These are phyloP conservation scores for Dasyprocta punctata DNA, from an alignment of 2,113 vertebrate species.

Conservation along the genomic window DNA sequence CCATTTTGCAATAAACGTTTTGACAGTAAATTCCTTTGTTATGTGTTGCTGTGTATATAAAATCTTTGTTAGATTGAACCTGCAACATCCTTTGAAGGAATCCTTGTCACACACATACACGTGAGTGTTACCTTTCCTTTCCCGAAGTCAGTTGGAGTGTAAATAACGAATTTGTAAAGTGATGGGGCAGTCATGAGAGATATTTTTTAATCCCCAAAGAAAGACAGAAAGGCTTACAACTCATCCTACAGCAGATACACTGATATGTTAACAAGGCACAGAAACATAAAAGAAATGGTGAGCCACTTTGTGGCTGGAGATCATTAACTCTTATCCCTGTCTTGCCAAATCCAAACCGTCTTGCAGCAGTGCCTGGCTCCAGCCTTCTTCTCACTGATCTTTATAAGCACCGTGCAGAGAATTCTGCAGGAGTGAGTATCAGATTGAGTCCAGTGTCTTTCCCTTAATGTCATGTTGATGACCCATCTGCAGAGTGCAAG, in stretches of 20 bases:
- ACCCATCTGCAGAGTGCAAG: not conserved
- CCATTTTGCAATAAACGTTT: slow-evolving; percentile 93
- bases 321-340: slow-evolving; percentile 51
- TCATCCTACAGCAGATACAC: not conserved
- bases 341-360: slow-evolving; percentile 47
- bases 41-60: slow-evolving; percentile 85
- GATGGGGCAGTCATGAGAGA: slow-evolving; percentile 37
- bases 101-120: slow-evolving; percentile 21
- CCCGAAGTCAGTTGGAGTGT: slow-evolving; percentile 50
- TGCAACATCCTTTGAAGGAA: slow-evolving; percentile 54
- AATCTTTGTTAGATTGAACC: slow-evolving; percentile 57
- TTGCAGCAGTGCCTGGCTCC: not conserved
- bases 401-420: not conserved
- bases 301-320: slow-evolving; percentile 54
- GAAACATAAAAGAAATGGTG: slow-evolving; percentile 30
- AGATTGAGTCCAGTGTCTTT: not conserved
- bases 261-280: slow-evolving; percentile 67
- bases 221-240: slow-evolving; percentile 57
- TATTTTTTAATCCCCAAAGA: slow-evolving; percentile 61
- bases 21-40: slow-evolving; percentile 89
- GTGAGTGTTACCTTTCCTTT: slow-evolving; percentile 1
- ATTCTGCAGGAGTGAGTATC: not conserved
- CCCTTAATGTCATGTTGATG: not conserved
- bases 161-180: slow-evolving; percentile 65
- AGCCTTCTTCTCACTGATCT: slow-evolving; percentile 38